Percentiles rank a stretch among this genome's conserved stretches.
These are phyloP conservation scores for Tethea ocularis DNA, from an alignment of 2,888 invertebrate genomes.

Conservation along the genomic window DNA sequence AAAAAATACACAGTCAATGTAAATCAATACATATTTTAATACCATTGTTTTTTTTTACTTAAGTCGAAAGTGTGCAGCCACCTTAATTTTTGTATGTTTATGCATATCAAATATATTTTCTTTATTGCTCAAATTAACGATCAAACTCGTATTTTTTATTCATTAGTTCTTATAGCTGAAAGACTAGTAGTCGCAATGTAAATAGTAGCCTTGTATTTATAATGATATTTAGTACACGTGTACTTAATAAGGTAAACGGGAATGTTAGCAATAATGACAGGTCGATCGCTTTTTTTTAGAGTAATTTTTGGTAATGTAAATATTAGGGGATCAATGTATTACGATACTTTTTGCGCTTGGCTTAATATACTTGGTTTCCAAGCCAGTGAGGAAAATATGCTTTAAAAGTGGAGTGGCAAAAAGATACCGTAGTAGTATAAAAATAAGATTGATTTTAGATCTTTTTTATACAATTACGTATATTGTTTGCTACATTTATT, in stretches of 20 bases:
- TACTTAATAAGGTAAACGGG: slow-evolving; percentile 68
- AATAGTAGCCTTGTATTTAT: slow-evolving; percentile 79
- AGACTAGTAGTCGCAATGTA: slow-evolving; percentile 77
- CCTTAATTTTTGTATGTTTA: slow-evolving; percentile 7
- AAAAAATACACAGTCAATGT: not conserved
- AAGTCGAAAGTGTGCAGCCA: slow-evolving; percentile 24
- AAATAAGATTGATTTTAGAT: not conserved
- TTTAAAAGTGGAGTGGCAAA: slow-evolving; percentile 1
- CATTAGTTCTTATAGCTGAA: slow-evolving; percentile 53
- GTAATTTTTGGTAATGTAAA: slow-evolving; percentile 23
- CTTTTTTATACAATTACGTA: not conserved
- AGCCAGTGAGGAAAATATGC: slow-evolving; percentile 2
- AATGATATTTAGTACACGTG: slow-evolving; percentile 49
- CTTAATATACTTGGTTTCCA: slow-evolving; percentile 5
- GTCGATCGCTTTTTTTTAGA: slow-evolving; percentile 66
- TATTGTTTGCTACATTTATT: not conserved
- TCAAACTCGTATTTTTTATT: slow-evolving; percentile 42
- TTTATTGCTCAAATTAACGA: slow-evolving; percentile 42
- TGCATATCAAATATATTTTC: slow-evolving; percentile 18
- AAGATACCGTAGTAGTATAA: not conserved
- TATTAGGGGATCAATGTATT: slow-evolving; percentile 16
- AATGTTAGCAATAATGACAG: slow-evolving; percentile 79
- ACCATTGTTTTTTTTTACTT: not conserved
- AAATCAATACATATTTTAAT: not conserved
- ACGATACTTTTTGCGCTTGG: slow-evolving; percentile 10